Base-by-base conservation (phyloP, 2,113 vertebrate genomes). In the Chionis minor region DNA sequence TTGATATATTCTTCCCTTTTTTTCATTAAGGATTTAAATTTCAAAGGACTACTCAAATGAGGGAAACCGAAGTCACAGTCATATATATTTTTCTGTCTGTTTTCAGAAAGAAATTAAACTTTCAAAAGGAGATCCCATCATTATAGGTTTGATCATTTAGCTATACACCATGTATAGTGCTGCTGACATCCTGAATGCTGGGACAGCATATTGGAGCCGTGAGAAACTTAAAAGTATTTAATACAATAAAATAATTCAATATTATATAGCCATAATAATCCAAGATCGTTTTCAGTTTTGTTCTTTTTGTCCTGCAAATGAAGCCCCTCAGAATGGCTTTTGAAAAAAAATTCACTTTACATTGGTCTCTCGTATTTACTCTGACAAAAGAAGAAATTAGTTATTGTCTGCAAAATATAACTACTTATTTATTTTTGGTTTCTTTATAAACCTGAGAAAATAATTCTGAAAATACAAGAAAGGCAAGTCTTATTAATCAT, bases 211-310 rank as follows among this genome's bases (percentile, higher is more conserved):
- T 19, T 1, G 4, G 27, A 66, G 6, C 9, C n/a, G 12, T 21
- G 9, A 78, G 7, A 73, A 52, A 42, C 32, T 73, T 30, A 20
- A 77, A 72, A 55, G 55, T 51, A n/a, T n/a, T 75, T 69, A 35
- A 44, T 44, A 8, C 3, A 44, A 33, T 69, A 28, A 77, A 49
- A 42, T 51, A 51, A 86, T 63, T 28, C 54, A 72, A 15, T 55
- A 40, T 0, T 24, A 28, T 32, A n/a, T 2, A 0, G 17, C 3
- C 26, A 17, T 49, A 72, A 54, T 3, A 62, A 44, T 27, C 20
- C 47, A 51, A 40, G 2, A 9, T 24, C 4, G 2, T 6, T 44
- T 45, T 35, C 32, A 10, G 13, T 26, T 40, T 85, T 85, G 14
- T 12, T 62, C 6, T 32, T 55, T 61, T n/a, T 2, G 15, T 56